Percentiles rank a stretch among this genome's conserved stretches.
phyloP scores from a whole-genome alignment of 23 tunicate genomes.

The Styela clava region DNA sequence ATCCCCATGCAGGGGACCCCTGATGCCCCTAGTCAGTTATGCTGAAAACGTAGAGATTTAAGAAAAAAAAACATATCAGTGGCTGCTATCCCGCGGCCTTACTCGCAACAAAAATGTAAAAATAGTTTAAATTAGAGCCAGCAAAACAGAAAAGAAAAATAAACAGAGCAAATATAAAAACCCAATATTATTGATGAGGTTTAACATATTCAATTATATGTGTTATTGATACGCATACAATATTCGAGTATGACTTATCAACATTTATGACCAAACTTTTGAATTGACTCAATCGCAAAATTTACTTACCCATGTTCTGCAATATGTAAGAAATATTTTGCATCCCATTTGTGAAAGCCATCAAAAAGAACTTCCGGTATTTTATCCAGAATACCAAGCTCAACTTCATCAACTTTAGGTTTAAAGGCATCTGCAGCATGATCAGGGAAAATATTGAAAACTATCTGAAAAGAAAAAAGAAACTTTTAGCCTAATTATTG shows the following conservation, averaged over 20 bases:
- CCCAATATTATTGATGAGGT: no score
- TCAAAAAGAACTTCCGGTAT: slow-evolving; percentile 44
- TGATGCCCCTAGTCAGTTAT: slow-evolving; percentile 1
- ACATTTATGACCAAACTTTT: no score
- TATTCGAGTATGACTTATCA: no score
- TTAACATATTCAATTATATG: no score
- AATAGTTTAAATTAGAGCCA: no score
- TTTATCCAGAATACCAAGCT: slow-evolving; percentile 15
- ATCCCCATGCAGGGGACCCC: not conserved
- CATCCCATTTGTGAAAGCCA: slow-evolving; percentile 94
- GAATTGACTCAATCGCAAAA: no score
- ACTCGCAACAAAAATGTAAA: no score
- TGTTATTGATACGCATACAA: no score
- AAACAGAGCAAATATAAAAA: no score
- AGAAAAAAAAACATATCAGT: not conserved
- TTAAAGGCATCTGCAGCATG: slow-evolving; percentile 91
- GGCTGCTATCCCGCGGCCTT: not conserved
- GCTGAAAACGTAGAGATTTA: not conserved
- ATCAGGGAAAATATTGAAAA: slow-evolving; percentile 73
- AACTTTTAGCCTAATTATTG: no score
- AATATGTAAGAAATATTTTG: slow-evolving; percentile 58
- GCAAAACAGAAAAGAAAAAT: no score
- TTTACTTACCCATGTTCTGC: slow-evolving; percentile 56
- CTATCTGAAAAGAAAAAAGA: slow-evolving; percentile 31
- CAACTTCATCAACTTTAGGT: slow-evolving; percentile 8